Percentiles rank a stretch among this genome's conserved stretches.
Evolutionary conservation across 2,888 invertebrate species (phyloP).

Genomic region (Chloromyia formosa): DNA sequence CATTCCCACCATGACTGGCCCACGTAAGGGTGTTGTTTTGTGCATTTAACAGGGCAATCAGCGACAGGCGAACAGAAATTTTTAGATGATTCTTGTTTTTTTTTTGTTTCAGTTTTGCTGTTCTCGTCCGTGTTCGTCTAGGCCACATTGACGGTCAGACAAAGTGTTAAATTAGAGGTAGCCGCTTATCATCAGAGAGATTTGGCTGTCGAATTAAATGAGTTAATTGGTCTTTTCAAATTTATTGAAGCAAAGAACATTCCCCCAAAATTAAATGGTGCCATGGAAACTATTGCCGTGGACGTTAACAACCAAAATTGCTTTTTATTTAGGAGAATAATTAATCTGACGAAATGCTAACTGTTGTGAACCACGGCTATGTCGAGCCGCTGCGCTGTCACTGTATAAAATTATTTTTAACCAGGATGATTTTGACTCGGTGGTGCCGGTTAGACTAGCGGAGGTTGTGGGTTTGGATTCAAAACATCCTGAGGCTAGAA

Average conservation of each 20-base stretch:
- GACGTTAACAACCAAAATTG: background rate
- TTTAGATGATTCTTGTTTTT: background rate
- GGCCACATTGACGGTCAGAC: background rate
- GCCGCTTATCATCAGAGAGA: background rate
- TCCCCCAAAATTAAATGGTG: background rate
- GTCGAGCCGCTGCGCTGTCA: no score
- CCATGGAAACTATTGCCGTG: conserved; percentile 5
- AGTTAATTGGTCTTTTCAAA: conserved; percentile 25
- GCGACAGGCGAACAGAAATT: background rate
- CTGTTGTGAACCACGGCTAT: no score
- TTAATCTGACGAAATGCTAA: no score
- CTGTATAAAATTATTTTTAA: no score
- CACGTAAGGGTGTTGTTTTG: background rate
- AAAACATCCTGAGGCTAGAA: no score
- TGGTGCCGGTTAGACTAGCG: no score
- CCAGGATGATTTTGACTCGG: no score
- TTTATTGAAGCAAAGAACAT: conserved; percentile 9
- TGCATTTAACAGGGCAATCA: conserved; percentile 13
- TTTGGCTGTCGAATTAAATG: conserved; percentile 10
- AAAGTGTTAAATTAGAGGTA: conserved; percentile 33
- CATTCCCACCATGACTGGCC: background rate
- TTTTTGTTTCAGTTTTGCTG: background rate
- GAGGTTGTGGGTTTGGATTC: no score
- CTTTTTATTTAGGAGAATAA: no score
- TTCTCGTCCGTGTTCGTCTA: background rate